Base-by-base conservation (phyloP, 2,113 vertebrate genomes). In the Eptesicus fuscus region DNA sequence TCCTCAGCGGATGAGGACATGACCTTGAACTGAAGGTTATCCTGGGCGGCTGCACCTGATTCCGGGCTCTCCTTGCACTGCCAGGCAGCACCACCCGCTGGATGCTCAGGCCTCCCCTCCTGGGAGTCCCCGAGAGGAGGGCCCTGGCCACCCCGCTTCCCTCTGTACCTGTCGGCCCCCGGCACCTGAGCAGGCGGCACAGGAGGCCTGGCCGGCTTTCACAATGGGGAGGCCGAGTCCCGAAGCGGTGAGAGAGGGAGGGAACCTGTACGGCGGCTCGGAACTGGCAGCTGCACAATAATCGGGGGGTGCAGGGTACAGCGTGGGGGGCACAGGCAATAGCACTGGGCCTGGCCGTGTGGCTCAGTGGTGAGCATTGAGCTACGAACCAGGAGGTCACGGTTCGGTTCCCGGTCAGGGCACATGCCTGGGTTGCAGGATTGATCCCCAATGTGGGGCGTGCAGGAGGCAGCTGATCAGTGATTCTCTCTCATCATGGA, bases 91-190 rank as follows among this genome's bases (percentile, higher is more conserved):
- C 12, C 3, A 0, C 25, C 51, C 18, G 2, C 0, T 37, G 65
- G 30, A 28, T 1, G 32, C 12, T 13, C 53, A 0, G 1, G 35
- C 4, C 42, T 9, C 53, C 30, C n/a, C 7, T 4, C 9, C 1
- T 1, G 7, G 5, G 32, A 42, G 9, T 42, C 2, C 61, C 2
- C 0, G 0, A 22, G 32, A 16, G 7, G 30, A 74, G 47, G 70
- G 17, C 25, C 9, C 32, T 56, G 22, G 7, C 5, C 10, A 28
- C 0, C 4, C 2, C 14, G 1, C 3, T 8, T 32, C 59, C 14
- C 23, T 74, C 42, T 5, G 32, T 1, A 2, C 0, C 13, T 0
- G 40, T 44, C 20, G 49, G 5, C 25, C 35, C 93, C 47, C 22
- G 12, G 4, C 5, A 5, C 11, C 63, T 35, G 12, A 83, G 61